Evolutionary conservation across 2,888 invertebrate species (phyloP).

Genomic region (Apocheima hispidaria): DNA sequence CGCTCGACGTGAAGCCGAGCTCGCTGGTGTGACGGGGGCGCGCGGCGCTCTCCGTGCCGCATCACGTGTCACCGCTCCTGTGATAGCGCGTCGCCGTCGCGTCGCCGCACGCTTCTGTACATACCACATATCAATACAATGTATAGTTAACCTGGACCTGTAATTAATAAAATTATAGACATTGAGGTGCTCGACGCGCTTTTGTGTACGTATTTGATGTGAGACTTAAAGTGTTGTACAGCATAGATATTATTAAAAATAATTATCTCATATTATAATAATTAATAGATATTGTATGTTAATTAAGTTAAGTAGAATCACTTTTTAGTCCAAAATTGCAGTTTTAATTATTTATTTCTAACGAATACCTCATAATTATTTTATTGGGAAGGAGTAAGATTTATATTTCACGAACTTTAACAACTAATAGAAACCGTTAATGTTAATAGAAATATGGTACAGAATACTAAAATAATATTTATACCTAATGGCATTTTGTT

Average conservation of each 20-base stretch:
- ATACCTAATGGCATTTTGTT: background rate
- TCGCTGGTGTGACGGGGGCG: conserved; percentile 92
- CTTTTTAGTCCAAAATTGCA: conserved; percentile 80
- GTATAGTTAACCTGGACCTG: conserved; percentile 66
- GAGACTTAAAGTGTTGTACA: conserved; percentile 83
- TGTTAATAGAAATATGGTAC: background rate
- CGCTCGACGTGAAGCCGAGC: conserved; percentile 90
- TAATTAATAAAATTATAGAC: conserved; percentile 67
- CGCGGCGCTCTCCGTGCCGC: conserved; percentile 75
- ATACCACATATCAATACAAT: conserved; percentile 81
- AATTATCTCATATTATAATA: conserved; percentile 70
- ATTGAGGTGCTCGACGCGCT: conserved; percentile 60
- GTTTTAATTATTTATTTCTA: conserved; percentile 74
- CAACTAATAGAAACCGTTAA: background rate
- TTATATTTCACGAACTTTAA: conserved; percentile 7
- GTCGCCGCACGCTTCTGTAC: conserved; percentile 58
- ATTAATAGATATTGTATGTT: conserved; percentile 62
- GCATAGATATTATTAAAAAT: conserved; percentile 78
- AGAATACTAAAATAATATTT: background rate
- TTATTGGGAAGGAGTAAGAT: conserved; percentile 40
- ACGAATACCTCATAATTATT: conserved; percentile 53
- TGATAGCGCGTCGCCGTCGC: conserved; percentile 60
- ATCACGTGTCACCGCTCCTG: conserved; percentile 75
- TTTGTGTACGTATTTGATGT: conserved; percentile 71
- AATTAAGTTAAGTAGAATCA: conserved; percentile 79